phyloP scores from a whole-genome alignment of 2,113 vertebrate species.

The Brachyhypopomus occidentalis region DNA sequence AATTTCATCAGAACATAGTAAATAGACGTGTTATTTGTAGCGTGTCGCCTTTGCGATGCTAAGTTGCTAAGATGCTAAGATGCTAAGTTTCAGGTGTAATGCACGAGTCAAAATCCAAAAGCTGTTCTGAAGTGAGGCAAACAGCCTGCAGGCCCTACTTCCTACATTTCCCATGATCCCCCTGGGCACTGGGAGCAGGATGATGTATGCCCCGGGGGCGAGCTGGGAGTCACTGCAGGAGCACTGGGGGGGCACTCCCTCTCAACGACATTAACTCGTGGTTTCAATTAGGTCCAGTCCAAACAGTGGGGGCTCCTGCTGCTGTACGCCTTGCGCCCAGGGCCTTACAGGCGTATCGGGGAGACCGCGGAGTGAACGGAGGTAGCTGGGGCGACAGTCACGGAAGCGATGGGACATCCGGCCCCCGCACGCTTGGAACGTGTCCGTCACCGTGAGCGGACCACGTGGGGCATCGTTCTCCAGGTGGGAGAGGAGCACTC shows the following conservation, averaged over 20 bases:
- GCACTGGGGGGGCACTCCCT: slow-evolving; percentile 73
- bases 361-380: neutral
- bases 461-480: too few relatives aligned
- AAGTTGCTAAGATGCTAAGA: too few relatives aligned
- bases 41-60: too few relatives aligned
- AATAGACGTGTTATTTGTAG: too few relatives aligned
- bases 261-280: slow-evolving; percentile 81
- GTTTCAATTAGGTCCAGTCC: slow-evolving; percentile 83
- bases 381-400: too few relatives aligned
- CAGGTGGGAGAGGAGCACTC: too few relatives aligned
- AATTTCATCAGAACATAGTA: too few relatives aligned
- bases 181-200: neutral
- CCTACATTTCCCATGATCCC: slow-evolving; percentile 1
- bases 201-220: slow-evolving; percentile 46
- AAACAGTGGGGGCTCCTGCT: slow-evolving; percentile 66
- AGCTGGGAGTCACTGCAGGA: slow-evolving; percentile 55
- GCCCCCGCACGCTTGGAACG: neutral
- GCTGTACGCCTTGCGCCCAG: slow-evolving; percentile 75
- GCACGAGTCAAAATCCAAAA: neutral
- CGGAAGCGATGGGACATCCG: too few relatives aligned
- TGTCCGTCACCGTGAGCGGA: neutral
- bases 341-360: slow-evolving; percentile 64
- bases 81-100: too few relatives aligned
- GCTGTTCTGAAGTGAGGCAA: neutral
- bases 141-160: neutral